These are phyloP conservation scores for Toxotes lorentzi DNA, from an alignment of 2,797 vertebrate species.

Conservation along the genomic window DNA sequence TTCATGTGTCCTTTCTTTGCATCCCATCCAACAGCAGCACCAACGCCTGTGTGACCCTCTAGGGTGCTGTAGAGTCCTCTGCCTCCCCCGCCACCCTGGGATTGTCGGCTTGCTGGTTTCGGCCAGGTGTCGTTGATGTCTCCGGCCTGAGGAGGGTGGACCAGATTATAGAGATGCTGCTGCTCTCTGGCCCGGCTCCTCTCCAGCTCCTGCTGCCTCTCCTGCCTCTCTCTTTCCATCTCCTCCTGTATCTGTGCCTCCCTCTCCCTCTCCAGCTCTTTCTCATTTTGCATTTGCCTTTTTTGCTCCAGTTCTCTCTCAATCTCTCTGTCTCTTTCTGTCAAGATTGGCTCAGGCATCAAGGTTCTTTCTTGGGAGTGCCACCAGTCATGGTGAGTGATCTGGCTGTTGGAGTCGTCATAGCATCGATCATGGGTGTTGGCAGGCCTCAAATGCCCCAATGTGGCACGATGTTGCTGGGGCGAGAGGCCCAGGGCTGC, in stretches of 20 bases:
- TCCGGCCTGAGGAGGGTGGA: conserved; percentile 74
- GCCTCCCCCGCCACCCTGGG: conserved; percentile 60
- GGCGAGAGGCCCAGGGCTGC: conserved; percentile 58
- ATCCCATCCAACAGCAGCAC: conserved; percentile 48
- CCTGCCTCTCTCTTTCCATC: conserved; percentile 67
- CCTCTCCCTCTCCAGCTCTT: conserved; percentile 61
- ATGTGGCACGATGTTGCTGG: conserved; percentile 60
- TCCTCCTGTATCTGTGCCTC: conserved; percentile 69
- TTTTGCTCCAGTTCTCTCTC: conserved; percentile 66
- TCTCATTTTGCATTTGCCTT: conserved; percentile 65
- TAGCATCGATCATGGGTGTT: conserved; percentile 65
- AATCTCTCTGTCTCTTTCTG: conserved; percentile 68
- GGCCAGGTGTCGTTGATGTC: conserved; percentile 88
- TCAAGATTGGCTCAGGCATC: conserved; percentile 61
- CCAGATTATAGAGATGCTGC: conserved; percentile 70
- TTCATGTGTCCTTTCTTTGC: conserved; percentile 57
- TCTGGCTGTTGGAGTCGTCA: conserved; percentile 62
- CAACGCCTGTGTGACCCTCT: conserved; percentile 74
- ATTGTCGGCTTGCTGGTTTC: conserved; percentile 80
- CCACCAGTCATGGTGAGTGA: conserved; percentile 73
- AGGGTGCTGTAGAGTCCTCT: conserved; percentile 85
- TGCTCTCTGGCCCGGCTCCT: conserved; percentile 61
- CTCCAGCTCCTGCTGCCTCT: conserved; percentile 65
- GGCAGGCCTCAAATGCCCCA: conserved; percentile 66
- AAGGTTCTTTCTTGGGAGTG: conserved; percentile 71